Base-by-base conservation (phyloP, 2,888 invertebrate species). In the Mythimna loreyi region DNA sequence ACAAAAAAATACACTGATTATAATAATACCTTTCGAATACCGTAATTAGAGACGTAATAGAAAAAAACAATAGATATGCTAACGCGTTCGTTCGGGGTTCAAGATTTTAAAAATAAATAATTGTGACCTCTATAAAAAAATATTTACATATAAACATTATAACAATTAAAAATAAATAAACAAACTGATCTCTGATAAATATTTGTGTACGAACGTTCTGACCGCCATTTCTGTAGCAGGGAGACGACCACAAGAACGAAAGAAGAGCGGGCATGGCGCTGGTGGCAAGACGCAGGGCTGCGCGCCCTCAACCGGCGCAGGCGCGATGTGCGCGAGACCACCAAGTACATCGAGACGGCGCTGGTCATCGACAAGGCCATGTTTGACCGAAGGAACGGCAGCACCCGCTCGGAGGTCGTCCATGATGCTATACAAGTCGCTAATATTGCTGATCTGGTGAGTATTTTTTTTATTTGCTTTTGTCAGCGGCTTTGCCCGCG, bases 341-440 rank as follows among this genome's bases (percentile, higher is more conserved):
- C 98, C 80, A 99, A 99, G 95, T 99, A 98, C 96, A 98, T 99
- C 87, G 99, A 99, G 96, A 98, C 99, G 70, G 99, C 99, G 62
- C 97, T 99, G 85, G 98, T 99, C 82, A 98, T 99, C 86, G 99
- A 99, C 96, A 98, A 99, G 94, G 98, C 98, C 57, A 99, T 99
- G 99, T 99, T 99, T 92, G 98, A 98, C 88, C 97, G 98, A 88
- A 96, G 99, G 72, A 99, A 99, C 92, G 98, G 98, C 77, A 98
- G 98, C 93, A 98, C 98, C 63, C 96, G 98, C 78, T 97, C 97
- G 21, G 98, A 98, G 91, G 98, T 99, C 82, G 98, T 99, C 85
- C 98, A 99, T 92, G 99, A 99, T 93, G 98, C 99, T 80, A 98
- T 99, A 92, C 99, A 99, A 97, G 98, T 99, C 84, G 99, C 99